A percentile compares a stretch with the other conserved stretches of the same genome.
Conservation (phyloP, 2,113 vertebrate species). For the Hemicordylus capensis region DNA sequence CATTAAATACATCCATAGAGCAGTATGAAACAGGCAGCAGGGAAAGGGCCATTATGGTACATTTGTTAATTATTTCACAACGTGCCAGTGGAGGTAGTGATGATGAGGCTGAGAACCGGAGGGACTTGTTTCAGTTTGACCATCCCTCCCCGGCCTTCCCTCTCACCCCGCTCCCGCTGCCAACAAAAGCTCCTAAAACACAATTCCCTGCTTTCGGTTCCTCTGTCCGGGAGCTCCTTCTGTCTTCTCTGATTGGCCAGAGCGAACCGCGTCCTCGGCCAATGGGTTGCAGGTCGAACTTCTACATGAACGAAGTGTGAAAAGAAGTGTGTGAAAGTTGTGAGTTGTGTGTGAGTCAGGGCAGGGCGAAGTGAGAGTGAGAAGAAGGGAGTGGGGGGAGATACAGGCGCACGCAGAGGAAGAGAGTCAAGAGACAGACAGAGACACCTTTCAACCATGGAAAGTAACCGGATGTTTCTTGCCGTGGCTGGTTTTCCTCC, state of each 20-base stretch:
- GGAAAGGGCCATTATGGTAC: background rate
- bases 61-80: too few relatives aligned
- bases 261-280: background rate
- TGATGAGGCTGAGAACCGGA: conserved; percentile 13
- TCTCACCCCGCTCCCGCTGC: too few relatives aligned
- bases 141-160: background rate
- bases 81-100: too few relatives aligned
- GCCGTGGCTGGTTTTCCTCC: background rate
- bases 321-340: conserved; percentile 28
- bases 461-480: background rate
- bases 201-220: background rate
- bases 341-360: conserved; percentile 7
- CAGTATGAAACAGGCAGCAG: too few relatives aligned
- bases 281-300: background rate
- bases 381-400: background rate
- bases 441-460: background rate
- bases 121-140: conserved; percentile 1
- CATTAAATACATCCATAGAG: too few relatives aligned
- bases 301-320: too few relatives aligned
- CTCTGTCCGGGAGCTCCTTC: background rate
- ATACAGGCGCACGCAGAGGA: accelerated
- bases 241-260: background rate
- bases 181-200: background rate
- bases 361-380: background rate
- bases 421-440: background rate